Percentiles rank a stretch among this genome's conserved stretches.
phyloP scores from a whole-genome alignment of 2,888 invertebrate genomes.

The Clusia tigrina region DNA sequence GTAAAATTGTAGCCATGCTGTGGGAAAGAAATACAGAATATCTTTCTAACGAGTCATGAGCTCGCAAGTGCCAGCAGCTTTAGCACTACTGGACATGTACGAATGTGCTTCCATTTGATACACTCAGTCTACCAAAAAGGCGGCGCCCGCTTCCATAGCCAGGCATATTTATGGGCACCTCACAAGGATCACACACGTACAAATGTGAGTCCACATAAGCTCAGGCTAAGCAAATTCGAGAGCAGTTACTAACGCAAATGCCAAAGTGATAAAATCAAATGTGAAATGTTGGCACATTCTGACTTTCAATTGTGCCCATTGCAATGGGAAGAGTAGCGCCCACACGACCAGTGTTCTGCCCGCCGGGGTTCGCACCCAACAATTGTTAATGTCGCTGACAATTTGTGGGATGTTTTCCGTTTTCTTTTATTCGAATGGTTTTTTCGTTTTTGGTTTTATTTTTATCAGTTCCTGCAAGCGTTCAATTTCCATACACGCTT shows the following conservation, averaged over 20 bases:
- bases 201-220: too few species aligned
- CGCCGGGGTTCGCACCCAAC: neutral
- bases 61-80: too few species aligned
- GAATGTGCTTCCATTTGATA: too few species aligned
- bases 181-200: too few species aligned
- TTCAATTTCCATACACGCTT: neutral
- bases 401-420: neutral
- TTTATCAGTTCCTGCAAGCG: neutral
- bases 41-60: too few species aligned
- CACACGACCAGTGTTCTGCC: neutral
- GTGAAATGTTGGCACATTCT: conserved; percentile 1
- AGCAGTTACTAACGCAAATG: neutral
- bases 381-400: neutral
- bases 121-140: too few species aligned
- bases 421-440: neutral
- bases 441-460: neutral
- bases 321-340: neutral
- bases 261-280: conserved; percentile 2
- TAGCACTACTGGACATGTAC: too few species aligned
- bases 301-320: conserved; percentile 2
- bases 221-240: too few species aligned
- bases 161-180: too few species aligned
- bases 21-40: too few species aligned
- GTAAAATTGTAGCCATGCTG: too few species aligned
- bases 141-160: too few species aligned